phyloP scores from a whole-genome alignment of 2,888 invertebrate species.

The Cremastobaeus sp. region DNA sequence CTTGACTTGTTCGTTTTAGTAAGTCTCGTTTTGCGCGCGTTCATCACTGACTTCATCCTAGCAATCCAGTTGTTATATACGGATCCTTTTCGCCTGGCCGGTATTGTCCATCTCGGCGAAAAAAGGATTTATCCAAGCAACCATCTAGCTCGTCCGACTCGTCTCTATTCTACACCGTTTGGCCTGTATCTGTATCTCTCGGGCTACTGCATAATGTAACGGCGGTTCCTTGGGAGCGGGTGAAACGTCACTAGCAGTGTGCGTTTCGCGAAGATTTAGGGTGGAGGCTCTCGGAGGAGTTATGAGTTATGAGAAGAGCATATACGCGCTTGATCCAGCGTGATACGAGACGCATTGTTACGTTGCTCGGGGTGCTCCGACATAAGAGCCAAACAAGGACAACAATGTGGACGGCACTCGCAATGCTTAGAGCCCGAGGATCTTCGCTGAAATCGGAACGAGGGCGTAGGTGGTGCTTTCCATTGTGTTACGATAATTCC shows the following conservation, averaged over 20 bases:
- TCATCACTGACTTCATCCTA: slow-evolving; percentile 40
- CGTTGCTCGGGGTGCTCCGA: slow-evolving; percentile 56
- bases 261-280: slow-evolving; percentile 74
- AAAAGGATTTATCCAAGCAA: slow-evolving; percentile 70
- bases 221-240: slow-evolving; percentile 67
- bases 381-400: slow-evolving; percentile 63
- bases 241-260: slow-evolving; percentile 70
- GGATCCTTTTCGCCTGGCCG: slow-evolving; percentile 47
- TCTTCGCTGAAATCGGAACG: slow-evolving; percentile 54
- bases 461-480: slow-evolving; percentile 63
- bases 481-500: slow-evolving; percentile 77
- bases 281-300: slow-evolving; percentile 62
- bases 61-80: slow-evolving; percentile 50
- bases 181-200: slow-evolving; percentile 49
- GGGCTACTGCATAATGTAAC: slow-evolving; percentile 73
- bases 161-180: slow-evolving; percentile 46
- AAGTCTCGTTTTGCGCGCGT: slow-evolving; percentile 38
- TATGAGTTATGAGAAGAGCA: slow-evolving; percentile 66
- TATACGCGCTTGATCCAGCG: slow-evolving; percentile 71
- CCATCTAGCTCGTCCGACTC: slow-evolving; percentile 48
- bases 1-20: slow-evolving; percentile 27
- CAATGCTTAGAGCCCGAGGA: slow-evolving; percentile 52
- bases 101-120: slow-evolving; percentile 69
- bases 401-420: slow-evolving; percentile 64
- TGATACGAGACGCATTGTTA: slow-evolving; percentile 73